Conservation (phyloP, 2,888 invertebrate species). For the Oscheius sp. region DNA sequence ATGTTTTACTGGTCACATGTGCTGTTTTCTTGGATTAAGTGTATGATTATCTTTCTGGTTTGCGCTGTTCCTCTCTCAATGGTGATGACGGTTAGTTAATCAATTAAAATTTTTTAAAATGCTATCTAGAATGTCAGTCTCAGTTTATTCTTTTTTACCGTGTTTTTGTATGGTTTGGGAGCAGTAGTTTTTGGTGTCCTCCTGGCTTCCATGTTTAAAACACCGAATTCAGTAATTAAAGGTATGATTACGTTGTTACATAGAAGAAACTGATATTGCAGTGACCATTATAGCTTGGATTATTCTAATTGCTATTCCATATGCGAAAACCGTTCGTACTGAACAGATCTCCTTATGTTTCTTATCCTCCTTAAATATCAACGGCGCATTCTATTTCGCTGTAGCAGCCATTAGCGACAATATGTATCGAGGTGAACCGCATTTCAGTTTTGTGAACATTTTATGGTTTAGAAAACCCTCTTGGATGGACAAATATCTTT, state of each 20-base stretch:
- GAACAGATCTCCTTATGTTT: conserved; percentile 46
- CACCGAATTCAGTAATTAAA: conserved; percentile 54
- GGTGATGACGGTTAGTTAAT: conserved; percentile 40
- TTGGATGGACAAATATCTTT: conserved; percentile 50
- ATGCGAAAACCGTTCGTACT: conserved; percentile 38
- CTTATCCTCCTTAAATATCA: conserved; percentile 59
- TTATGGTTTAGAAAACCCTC: conserved; percentile 28
- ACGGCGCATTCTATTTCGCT: conserved; percentile 58
- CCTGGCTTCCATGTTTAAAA: conserved; percentile 48
- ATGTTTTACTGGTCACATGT: conserved; percentile 69
- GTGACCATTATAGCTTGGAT: conserved; percentile 47
- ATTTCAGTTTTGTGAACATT: not conserved
- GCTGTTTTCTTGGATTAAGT: conserved; percentile 61
- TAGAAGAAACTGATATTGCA: conserved; percentile 5
- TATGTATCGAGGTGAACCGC: conserved; percentile 53
- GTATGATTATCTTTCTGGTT: conserved; percentile 54
- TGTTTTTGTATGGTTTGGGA: conserved; percentile 54
- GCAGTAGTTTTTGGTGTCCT: conserved; percentile 52
- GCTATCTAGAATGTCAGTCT: conserved; percentile 37
- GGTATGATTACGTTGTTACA: conserved; percentile 19
- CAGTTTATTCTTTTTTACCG: conserved; percentile 40
- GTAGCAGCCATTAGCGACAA: conserved; percentile 54
- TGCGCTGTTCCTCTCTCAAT: conserved; percentile 50
- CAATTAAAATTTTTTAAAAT: not conserved
- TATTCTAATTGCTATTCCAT: conserved; percentile 37